Evolutionary conservation across 2,888 invertebrate genomes (phyloP).

Genomic region (Nezara viridula): DNA sequence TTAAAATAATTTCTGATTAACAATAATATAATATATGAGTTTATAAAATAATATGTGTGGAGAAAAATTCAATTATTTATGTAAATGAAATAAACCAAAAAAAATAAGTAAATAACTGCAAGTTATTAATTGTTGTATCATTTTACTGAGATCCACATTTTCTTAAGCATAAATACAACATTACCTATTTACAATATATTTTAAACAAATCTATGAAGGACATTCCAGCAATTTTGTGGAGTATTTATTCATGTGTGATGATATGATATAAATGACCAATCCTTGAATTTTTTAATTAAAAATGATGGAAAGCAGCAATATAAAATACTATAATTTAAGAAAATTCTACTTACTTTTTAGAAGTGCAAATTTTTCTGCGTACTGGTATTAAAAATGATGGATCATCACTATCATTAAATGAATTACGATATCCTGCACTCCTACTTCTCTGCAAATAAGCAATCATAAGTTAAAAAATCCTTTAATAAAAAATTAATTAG

Average conservation of each 20-base stretch:
- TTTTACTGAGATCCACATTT: no score
- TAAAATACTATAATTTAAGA: not conserved
- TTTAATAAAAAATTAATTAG: not conserved
- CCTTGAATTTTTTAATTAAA: not conserved
- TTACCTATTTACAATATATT: no score
- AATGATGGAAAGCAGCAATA: not conserved
- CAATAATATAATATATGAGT: no score
- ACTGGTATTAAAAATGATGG: not conserved
- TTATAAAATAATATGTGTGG: no score
- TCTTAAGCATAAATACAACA: no score
- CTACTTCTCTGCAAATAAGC: not conserved
- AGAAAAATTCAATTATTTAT: no score
- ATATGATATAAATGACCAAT: not conserved
- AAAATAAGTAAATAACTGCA: no score
- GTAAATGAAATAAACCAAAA: no score
- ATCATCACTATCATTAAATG: not conserved
- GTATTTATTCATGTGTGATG: not conserved
- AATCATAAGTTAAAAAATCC: not conserved
- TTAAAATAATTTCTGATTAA: no score
- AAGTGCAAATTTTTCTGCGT: not conserved
- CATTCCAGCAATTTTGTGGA: no score
- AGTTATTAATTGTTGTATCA: no score
- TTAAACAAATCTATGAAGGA: no score
- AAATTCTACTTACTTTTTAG: not conserved
- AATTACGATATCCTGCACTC: not conserved